These are phyloP conservation scores for Cerceris ruficornis DNA, from an alignment of 2,888 invertebrate genomes.

Conservation along the genomic window DNA sequence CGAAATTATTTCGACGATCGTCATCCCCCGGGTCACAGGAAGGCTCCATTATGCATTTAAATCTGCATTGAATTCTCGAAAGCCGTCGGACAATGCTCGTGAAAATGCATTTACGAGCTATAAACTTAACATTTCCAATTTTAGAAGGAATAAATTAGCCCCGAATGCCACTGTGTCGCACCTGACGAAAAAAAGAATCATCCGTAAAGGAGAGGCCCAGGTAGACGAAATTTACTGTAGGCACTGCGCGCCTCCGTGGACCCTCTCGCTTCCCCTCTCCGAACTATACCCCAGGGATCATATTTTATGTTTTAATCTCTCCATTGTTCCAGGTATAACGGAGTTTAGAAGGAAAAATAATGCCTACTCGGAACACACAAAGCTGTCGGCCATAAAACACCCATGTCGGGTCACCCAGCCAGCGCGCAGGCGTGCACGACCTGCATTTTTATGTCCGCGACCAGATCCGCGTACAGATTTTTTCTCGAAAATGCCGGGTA, in stretches of 20 bases:
- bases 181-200: constrained; percentile 58
- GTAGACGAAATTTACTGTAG: constrained; percentile 69
- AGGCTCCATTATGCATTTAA: not conserved
- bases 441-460: constrained; percentile 79
- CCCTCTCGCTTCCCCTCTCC: constrained; percentile 15
- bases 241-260: constrained; percentile 41
- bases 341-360: constrained; percentile 81
- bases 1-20: not conserved
- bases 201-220: constrained; percentile 54
- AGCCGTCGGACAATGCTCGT: not conserved
- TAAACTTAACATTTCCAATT: constrained; percentile 24
- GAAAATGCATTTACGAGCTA: not conserved
- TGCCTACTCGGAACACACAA: constrained; percentile 81
- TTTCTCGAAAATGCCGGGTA: constrained; percentile 69
- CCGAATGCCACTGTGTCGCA: constrained; percentile 42
- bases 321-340: constrained; percentile 81
- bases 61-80: not conserved
- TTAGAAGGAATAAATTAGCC: constrained; percentile 45
- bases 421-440: constrained; percentile 78
- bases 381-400: constrained; percentile 80
- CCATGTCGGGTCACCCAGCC: constrained; percentile 71
- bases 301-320: constrained; percentile 82
- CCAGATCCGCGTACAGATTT: constrained; percentile 79
- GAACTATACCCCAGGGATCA: constrained; percentile 74
- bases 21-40: not conserved